Conservation (phyloP, 37 sponge, comb jelly and placozoan species). For the Agelas oroides region DNA sequence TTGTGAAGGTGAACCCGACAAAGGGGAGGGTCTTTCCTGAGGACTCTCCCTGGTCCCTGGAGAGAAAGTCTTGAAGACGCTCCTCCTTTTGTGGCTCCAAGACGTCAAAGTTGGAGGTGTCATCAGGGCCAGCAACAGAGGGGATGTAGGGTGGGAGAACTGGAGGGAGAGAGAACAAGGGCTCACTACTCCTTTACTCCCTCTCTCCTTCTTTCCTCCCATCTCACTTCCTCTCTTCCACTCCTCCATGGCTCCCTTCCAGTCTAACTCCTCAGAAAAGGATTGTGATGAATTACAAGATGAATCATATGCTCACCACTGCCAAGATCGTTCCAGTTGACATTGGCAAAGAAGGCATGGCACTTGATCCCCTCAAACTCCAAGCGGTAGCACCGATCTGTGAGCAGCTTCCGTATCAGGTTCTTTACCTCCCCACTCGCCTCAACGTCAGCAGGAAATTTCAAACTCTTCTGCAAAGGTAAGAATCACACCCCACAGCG, state of each 20-base stretch:
- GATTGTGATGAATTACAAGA: no score
- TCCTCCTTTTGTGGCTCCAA: conserved; percentile 49
- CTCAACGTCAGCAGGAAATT: conserved; percentile 73
- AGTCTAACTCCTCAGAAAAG: no score
- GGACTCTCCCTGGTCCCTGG: conserved; percentile 31
- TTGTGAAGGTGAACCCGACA: conserved; percentile 90
- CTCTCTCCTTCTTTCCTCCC: no score
- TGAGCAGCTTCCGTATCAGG: conserved; percentile 73
- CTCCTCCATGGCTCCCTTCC: no score
- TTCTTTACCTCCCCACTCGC: conserved; percentile 49
- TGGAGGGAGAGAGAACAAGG: conserved; percentile 2
- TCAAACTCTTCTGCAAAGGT: conserved; percentile 59
- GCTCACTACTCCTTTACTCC: background rate
- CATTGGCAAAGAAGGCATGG: conserved; percentile 77
- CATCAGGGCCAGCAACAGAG: conserved; percentile 55
- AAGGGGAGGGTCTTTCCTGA: conserved; percentile 83
- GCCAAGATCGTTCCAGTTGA: conserved; percentile 63
- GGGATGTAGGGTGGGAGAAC: conserved; percentile 86
- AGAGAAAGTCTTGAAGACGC: background rate
- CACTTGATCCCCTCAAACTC: conserved; percentile 61
- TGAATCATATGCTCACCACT: no score
- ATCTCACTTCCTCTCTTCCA: no score
- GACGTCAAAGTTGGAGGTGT: conserved; percentile 87
- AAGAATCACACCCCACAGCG: background rate
- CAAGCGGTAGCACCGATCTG: conserved; percentile 38